phyloP scores from a whole-genome alignment of 2,888 invertebrate genomes.

The Thymelicus acteon region DNA sequence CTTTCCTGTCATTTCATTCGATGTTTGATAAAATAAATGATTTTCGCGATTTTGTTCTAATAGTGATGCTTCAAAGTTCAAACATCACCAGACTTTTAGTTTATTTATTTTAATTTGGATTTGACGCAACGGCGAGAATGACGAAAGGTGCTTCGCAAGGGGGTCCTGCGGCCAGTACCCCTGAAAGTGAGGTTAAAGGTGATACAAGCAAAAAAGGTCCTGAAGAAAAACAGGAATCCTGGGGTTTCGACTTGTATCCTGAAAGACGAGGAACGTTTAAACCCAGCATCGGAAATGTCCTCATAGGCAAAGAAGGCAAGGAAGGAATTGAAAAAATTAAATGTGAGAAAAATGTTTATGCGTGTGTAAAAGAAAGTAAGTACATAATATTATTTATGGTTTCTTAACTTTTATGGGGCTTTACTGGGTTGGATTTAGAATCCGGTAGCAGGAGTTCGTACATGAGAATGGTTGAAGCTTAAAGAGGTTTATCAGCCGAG shows the following conservation, averaged over 20 bases:
- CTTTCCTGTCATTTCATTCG: too few relatives aligned
- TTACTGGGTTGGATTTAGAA: too few relatives aligned
- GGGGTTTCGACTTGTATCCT: slow-evolving; percentile 94
- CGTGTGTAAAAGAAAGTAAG: slow-evolving; percentile 89
- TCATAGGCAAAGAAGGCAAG: slow-evolving; percentile 88
- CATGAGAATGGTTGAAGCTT: too few relatives aligned
- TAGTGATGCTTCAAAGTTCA: too few relatives aligned
- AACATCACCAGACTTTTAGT: too few relatives aligned
- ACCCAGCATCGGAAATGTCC: slow-evolving; percentile 79
- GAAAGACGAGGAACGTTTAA: slow-evolving; percentile 88
- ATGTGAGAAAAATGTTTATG: slow-evolving; percentile 92
- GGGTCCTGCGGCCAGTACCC: background rate
- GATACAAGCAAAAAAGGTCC: slow-evolving; percentile 15
- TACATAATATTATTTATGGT: slow-evolving; percentile 38
- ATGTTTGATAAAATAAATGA: too few relatives aligned
- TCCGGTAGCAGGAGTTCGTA: too few relatives aligned
- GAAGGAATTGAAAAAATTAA: slow-evolving; percentile 89
- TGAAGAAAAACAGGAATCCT: slow-evolving; percentile 67
- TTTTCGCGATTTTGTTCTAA: too few relatives aligned
- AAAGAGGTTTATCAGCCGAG: too few relatives aligned
- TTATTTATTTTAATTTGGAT: background rate
- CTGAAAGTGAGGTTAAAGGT: slow-evolving; percentile 16
- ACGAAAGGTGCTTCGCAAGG: slow-evolving; percentile 5
- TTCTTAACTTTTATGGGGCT: too few relatives aligned
- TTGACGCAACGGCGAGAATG: slow-evolving; percentile 11